phyloP scores from a whole-genome alignment of 1,140 invertebrate species.

The Aphis craccivora region DNA sequence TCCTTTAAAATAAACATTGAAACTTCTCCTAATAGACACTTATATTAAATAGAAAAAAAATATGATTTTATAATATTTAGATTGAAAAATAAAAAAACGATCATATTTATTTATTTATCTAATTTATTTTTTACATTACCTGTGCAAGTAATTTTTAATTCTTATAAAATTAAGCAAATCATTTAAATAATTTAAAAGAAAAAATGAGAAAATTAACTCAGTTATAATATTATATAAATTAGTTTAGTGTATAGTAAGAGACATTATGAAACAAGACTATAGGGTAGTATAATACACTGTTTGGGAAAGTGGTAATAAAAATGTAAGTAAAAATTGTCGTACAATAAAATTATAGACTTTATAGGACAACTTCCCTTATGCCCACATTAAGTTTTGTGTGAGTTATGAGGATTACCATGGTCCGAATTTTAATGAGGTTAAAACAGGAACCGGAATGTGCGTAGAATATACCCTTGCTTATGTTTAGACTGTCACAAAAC shows the following conservation, averaged over 20 bases:
- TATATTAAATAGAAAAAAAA: neutral
- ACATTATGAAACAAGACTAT: neutral
- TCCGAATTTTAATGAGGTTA: slow-evolving; percentile 41
- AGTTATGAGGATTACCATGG: neutral
- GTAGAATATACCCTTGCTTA: neutral
- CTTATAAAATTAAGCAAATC: neutral
- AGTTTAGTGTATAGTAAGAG: no score
- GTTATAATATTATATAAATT: neutral
- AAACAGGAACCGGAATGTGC: slow-evolving; percentile 33
- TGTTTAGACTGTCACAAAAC: slow-evolving; percentile 52
- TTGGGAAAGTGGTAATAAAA: neutral
- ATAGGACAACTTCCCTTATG: neutral
- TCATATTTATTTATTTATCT: neutral
- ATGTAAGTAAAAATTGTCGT: neutral
- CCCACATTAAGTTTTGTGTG: neutral
- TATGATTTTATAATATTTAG: neutral
- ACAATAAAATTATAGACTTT: neutral
- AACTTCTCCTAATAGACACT: no score
- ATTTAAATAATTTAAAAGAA: neutral
- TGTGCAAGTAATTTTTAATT: neutral
- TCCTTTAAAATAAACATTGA: no score
- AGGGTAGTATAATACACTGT: no score
- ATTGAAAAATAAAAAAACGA: neutral
- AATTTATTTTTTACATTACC: neutral
- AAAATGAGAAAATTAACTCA: neutral